These are phyloP conservation scores for Catharus bicknelli DNA, from an alignment of 2,113 vertebrate species.

Conservation along the genomic window DNA sequence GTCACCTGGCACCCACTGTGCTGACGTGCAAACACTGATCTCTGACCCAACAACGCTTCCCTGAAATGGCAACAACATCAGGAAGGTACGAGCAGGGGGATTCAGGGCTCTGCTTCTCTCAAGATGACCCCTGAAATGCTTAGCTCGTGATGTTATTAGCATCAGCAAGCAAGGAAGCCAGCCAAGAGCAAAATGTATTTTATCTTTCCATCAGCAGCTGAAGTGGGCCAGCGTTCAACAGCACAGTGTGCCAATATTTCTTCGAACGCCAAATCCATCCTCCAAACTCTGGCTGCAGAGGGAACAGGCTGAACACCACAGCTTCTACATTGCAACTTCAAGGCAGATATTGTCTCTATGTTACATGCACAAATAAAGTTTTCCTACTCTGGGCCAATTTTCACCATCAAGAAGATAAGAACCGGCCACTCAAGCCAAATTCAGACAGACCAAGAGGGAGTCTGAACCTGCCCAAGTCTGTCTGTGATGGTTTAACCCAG, in stretches of 20 bases:
- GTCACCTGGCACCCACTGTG: background rate
- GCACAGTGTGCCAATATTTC: constrained; percentile 36
- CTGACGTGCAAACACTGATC: background rate
- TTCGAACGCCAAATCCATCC: background rate
- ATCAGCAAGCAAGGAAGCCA: constrained; percentile 42
- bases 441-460: background rate
- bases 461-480: background rate
- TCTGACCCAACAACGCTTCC: fast-evolving
- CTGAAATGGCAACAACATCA: background rate
- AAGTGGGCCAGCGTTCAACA: constrained; percentile 23
- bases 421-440: background rate
- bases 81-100: background rate
- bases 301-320: background rate
- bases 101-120: background rate
- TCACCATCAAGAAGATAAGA: background rate
- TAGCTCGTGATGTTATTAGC: constrained; percentile 22
- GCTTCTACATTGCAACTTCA: background rate
- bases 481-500: background rate
- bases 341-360: background rate
- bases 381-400: background rate
- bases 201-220: constrained; percentile 30
- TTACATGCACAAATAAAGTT: background rate
- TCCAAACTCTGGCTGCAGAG: background rate
- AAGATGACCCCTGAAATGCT: constrained; percentile 50
- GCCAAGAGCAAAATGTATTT: constrained; percentile 47